Conservation (phyloP, 1,140 invertebrate genomes). For the Thaumetopoea pityocampa region DNA sequence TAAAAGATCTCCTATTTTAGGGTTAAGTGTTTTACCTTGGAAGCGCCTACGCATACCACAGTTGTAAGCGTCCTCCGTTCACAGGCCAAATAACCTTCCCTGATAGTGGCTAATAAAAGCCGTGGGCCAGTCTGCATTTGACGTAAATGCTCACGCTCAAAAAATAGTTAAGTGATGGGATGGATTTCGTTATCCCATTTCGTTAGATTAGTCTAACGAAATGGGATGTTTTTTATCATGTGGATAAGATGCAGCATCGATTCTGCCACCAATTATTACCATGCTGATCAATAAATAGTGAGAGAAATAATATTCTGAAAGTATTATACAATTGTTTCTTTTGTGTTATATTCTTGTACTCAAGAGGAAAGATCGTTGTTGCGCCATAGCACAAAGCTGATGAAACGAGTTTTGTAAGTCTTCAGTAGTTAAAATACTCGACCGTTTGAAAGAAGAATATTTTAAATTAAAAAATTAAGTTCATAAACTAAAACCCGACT, state of each 20-base stretch:
- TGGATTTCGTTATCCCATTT: too few relatives aligned
- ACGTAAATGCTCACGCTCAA: not conserved
- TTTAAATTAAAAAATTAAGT: not conserved
- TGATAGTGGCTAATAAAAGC: conserved; percentile 10
- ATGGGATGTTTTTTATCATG: conserved; percentile 7
- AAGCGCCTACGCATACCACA: conserved; percentile 11
- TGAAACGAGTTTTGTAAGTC: too few relatives aligned
- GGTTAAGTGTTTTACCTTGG: conserved; percentile 5
- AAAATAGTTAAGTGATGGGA: conserved; percentile 6
- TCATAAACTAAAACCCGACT: too few relatives aligned
- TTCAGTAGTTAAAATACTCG: not conserved
- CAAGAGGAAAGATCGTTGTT: too few relatives aligned
- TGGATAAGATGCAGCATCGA: not conserved
- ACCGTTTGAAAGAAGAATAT: not conserved
- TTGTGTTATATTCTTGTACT: too few relatives aligned
- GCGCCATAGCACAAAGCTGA: too few relatives aligned
- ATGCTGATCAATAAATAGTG: not conserved
- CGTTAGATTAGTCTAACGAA: not conserved
- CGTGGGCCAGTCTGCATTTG: conserved; percentile 13
- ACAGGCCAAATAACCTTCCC: conserved; percentile 11
- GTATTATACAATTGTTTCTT: too few relatives aligned
- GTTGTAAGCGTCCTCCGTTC: conserved; percentile 9
- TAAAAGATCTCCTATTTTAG: conserved; percentile 12
- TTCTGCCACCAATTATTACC: conserved; percentile 6
- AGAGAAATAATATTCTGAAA: too few relatives aligned